Conservation (phyloP, 2,888 invertebrate species). For the Ypsolopha scabrella region DNA sequence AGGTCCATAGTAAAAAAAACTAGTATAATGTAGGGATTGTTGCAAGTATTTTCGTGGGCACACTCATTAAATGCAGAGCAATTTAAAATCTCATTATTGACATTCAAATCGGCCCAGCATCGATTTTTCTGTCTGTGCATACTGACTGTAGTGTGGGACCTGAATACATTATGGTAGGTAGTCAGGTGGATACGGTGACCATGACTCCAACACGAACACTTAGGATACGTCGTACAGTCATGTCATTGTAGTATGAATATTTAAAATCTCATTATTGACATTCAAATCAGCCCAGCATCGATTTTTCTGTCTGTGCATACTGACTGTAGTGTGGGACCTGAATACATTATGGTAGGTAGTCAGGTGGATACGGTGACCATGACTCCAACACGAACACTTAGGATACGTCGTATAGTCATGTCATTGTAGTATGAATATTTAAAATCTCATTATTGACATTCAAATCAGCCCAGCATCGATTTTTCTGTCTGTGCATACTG, state of each 20-base stretch:
- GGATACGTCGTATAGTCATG: too few relatives aligned
- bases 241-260: conserved; percentile 16
- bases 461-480: conserved; percentile 60
- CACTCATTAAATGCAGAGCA: conserved; percentile 53
- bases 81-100: conserved; percentile 62
- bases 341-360: conserved; percentile 45
- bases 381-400: too few relatives aligned
- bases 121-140: conserved; percentile 47
- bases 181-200: conserved; percentile 31
- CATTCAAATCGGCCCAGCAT: conserved; percentile 54
- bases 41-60: too few relatives aligned
- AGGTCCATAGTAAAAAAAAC: too few relatives aligned
- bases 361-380: conserved; percentile 28
- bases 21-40: too few relatives aligned
- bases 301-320: conserved; percentile 42
- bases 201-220: neutral
- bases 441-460: conserved; percentile 57
- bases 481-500: conserved; percentile 37
- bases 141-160: conserved; percentile 26
- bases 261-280: conserved; percentile 60
- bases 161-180: conserved; percentile 43
- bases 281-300: conserved; percentile 58
- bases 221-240: too few relatives aligned
- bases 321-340: conserved; percentile 26
- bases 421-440: conserved; percentile 29